Evolutionary conservation across 2,888 invertebrate species (phyloP).

Genomic region (Arenicola marina): DNA sequence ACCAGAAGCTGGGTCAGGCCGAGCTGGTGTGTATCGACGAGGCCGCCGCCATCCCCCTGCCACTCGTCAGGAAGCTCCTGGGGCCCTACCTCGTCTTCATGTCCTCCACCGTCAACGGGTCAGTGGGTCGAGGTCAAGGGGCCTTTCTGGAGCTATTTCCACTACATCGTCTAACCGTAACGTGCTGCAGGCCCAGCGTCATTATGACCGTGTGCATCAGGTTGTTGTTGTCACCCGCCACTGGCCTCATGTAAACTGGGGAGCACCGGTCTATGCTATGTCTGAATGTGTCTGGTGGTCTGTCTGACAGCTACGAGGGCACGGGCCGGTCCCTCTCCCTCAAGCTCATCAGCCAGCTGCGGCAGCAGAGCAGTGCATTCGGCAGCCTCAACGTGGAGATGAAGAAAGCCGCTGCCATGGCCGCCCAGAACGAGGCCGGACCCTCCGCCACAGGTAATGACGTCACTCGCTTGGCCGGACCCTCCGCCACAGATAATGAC

Average conservation of each 20-base stretch:
- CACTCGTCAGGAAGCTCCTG: slow-evolving; percentile 84
- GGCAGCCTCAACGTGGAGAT: slow-evolving; percentile 47
- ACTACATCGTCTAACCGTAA: not conserved
- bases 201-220: not conserved
- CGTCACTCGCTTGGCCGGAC: too few species aligned
- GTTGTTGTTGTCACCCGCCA: too few species aligned
- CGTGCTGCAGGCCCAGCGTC: not conserved
- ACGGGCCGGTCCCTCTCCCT: slow-evolving; percentile 94
- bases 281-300: too few species aligned
- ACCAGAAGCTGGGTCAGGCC: slow-evolving; percentile 85
- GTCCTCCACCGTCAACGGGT: slow-evolving; percentile 95
- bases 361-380: slow-evolving; percentile 68
- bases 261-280: too few species aligned
- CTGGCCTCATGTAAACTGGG: too few species aligned
- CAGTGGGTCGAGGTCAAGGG: not conserved
- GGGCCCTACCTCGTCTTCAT: slow-evolving; percentile 92
- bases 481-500: slow-evolving; percentile 13
- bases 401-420: slow-evolving; percentile 14
- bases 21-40: slow-evolving; percentile 97
- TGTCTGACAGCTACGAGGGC: slow-evolving; percentile 94
- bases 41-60: slow-evolving; percentile 97
- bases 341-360: slow-evolving; percentile 88
- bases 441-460: slow-evolving; percentile 13
- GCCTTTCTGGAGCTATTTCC: not conserved
- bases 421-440: slow-evolving; percentile 4